A percentile compares a stretch with the other conserved stretches of the same genome.
phyloP scores from a whole-genome alignment of 2,113 vertebrate genomes.

The Ptyas mucosa region DNA sequence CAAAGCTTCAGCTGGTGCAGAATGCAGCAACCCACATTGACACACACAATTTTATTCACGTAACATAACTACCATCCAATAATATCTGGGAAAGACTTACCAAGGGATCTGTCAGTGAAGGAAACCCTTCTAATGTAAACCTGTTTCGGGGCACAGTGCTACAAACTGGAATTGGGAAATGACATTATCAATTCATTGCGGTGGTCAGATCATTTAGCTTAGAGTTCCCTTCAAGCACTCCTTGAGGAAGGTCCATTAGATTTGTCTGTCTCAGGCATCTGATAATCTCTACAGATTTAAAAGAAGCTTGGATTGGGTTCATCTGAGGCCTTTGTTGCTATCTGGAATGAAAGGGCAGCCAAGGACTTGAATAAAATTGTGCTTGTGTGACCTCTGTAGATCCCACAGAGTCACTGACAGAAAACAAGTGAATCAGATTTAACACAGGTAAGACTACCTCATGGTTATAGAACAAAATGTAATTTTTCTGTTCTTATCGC shows the following conservation, averaged over 20 bases:
- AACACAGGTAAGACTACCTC: not conserved
- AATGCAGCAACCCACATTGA: not conserved
- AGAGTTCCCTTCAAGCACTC: not conserved
- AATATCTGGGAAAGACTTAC: not conserved
- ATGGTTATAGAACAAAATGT: not conserved
- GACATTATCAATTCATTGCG: not conserved
- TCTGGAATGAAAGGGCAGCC: not conserved
- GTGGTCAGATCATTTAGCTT: not conserved
- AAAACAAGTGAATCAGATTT: not conserved
- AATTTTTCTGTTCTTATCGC: not conserved
- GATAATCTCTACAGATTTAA: not conserved
- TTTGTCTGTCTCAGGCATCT: not conserved
- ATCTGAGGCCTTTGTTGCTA: not conserved
- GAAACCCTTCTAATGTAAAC: not conserved
- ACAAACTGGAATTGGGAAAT: not conserved
- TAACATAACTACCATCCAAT: not conserved
- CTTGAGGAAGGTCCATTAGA: not conserved
- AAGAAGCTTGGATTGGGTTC: not conserved
- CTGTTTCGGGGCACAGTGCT: not conserved
- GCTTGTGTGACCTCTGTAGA: not conserved
- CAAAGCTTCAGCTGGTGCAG: not conserved
- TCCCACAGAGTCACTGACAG: not conserved
- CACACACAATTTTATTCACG: not conserved
- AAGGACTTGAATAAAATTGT: not conserved
- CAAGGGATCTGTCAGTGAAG: not conserved